phyloP scores from a whole-genome alignment of 1,140 invertebrate genomes.

The Colletes latitarsis region DNA sequence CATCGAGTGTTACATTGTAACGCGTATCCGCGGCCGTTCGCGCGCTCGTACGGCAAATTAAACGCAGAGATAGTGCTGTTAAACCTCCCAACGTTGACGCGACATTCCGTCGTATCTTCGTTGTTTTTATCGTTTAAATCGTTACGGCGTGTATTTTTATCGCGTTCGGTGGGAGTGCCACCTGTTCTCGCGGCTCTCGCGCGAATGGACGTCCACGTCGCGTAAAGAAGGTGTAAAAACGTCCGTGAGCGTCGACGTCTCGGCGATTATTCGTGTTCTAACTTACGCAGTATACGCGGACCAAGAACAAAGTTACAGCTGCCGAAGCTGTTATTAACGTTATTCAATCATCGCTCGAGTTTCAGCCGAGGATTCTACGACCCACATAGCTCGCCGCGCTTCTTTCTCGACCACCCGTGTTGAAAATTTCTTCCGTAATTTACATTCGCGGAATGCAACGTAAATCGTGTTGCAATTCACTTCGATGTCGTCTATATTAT shows the following conservation, averaged over 20 bases:
- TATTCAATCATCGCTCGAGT: slow-evolving; percentile 69
- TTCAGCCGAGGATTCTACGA: slow-evolving; percentile 18
- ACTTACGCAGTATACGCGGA: slow-evolving; percentile 27
- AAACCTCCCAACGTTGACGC: slow-evolving; percentile 35
- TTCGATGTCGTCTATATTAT: too few species aligned
- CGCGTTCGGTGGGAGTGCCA: slow-evolving; percentile 24
- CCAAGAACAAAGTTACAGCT: slow-evolving; percentile 49
- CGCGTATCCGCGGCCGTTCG: background rate
- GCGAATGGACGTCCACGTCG: slow-evolving; percentile 8
- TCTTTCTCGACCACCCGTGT: slow-evolving; percentile 21
- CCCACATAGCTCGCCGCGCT: slow-evolving; percentile 4
- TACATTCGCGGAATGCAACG: background rate
- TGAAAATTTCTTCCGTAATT: background rate
- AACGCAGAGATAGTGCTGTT: slow-evolving; percentile 34
- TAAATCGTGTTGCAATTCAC: too few species aligned
- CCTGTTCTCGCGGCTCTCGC: slow-evolving; percentile 10
- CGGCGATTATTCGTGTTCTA: slow-evolving; percentile 3
- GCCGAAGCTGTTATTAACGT: slow-evolving; percentile 68
- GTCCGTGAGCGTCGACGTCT: slow-evolving; percentile 1
- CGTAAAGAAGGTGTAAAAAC: slow-evolving; percentile 20
- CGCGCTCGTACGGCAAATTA: slow-evolving; percentile 34
- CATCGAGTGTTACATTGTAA: slow-evolving; percentile 40
- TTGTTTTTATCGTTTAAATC: slow-evolving; percentile 23
- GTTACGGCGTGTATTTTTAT: slow-evolving; percentile 33
- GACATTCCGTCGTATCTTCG: slow-evolving; percentile 3